phyloP scores from a whole-genome alignment of 1,140 invertebrate genomes.

The Procambarus virginalis region DNA sequence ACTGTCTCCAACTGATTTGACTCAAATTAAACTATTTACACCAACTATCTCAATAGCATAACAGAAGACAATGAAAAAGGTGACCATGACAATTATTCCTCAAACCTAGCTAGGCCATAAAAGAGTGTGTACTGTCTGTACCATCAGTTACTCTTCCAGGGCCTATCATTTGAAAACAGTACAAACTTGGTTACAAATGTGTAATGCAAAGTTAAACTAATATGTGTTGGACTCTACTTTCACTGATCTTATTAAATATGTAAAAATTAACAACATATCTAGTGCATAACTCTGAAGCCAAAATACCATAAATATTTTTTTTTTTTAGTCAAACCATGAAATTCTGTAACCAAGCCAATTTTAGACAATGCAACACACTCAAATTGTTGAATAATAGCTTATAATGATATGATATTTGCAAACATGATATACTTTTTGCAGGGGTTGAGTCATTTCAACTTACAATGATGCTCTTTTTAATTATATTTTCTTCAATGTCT shows the following conservation, averaged over 20 bases:
- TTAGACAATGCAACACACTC: slow-evolving; percentile 25
- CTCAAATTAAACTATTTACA: background rate
- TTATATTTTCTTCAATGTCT: background rate
- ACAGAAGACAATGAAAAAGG: background rate
- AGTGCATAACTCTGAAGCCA: background rate
- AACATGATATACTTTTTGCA: background rate
- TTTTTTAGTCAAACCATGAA: background rate
- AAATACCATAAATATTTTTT: background rate
- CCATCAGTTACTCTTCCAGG: too few species aligned
- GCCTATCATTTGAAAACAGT: background rate
- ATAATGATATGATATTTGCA: slow-evolving; percentile 34
- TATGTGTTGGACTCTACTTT: background rate
- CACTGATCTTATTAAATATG: background rate
- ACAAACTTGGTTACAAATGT: background rate
- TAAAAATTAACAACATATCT: background rate
- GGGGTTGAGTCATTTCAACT: slow-evolving; percentile 19
- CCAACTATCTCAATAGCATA: background rate
- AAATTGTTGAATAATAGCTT: slow-evolving; percentile 11
- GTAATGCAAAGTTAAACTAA: background rate
- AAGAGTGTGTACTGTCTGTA: too few species aligned
- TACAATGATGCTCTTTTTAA: slow-evolving; percentile 3
- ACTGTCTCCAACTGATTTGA: background rate
- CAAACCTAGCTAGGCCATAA: background rate
- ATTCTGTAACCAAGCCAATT: background rate
- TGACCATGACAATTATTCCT: background rate